Base-by-base conservation (phyloP, 2,113 vertebrate species). In the Gallinago media region DNA sequence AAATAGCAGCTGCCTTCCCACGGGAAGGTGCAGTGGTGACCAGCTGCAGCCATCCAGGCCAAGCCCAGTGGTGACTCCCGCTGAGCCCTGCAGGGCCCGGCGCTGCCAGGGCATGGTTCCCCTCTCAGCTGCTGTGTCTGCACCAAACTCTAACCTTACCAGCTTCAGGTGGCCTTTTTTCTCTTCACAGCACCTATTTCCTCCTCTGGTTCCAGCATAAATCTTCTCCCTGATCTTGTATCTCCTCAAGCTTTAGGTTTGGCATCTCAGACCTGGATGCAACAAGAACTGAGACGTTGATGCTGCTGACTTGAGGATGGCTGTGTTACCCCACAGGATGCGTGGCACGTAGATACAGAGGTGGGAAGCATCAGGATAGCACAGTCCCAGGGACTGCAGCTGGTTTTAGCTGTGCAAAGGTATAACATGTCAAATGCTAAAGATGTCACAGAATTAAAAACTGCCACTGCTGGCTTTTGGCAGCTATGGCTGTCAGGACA, bases 271-370 rank as follows among this genome's bases (percentile, higher is more conserved):
- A 71, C 11, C 18, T 52, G 42, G 8, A 3, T 15, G 49, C 47
- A 61, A 47, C 34, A 80, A 55, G 54, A 83, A n/a, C 40, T 22
- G 26, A 46, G 42, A 59, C 8, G 34, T 68, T 49, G 56, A 6
- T 34, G 26, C 38, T 73, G 34, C 44, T 59, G 63, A 44, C 49
- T 54, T 19, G 27, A 46, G 66, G n/a, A 22, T 1, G 54, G 23
- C 10, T 47, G 65, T 49, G 11, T 59, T 68, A 38, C 32, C 34
- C n/a, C 52, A 27, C 23, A 34, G 70, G 18, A 11, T 6, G 9
- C 1, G 1, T 0, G 2, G 31, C 22, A 29, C 1, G 3, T 4
- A 32, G 20, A 18, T 56, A 32, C 0, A 29, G 29, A 72, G 19
- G 36, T 63, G 49, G 44, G 32, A 87, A 94, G 26, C 44, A 61